phyloP scores from a whole-genome alignment of 2,888 invertebrate species.

The Ichneumoninae sp. region DNA sequence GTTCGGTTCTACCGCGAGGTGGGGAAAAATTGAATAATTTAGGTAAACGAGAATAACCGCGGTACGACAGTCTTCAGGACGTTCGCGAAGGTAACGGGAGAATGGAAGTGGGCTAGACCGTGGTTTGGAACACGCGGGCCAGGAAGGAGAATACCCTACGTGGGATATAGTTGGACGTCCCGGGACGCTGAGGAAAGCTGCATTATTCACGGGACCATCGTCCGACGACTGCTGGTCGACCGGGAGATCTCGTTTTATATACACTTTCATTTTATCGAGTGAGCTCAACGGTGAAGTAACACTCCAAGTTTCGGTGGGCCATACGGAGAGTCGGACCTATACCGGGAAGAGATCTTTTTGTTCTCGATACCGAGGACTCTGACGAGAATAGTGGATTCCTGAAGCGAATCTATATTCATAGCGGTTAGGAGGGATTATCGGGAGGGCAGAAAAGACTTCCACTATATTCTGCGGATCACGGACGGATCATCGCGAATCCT shows the following conservation, averaged over 20 bases:
- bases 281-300: constrained; percentile 4
- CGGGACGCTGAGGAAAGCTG: constrained; percentile 21
- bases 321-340: constrained; percentile 4
- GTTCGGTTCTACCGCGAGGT: neutral
- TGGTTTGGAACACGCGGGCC: neutral
- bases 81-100: neutral
- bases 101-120: neutral
- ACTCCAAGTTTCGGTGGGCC: constrained; percentile 21
- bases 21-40: constrained; percentile 5
- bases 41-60: neutral
- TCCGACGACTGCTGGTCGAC: constrained; percentile 6
- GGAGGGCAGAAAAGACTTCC: neutral
- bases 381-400: neutral
- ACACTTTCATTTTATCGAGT: constrained; percentile 31
- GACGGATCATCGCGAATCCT: neutral
- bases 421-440: neutral
- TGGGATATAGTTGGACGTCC: constrained; percentile 20
- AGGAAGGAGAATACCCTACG: neutral
- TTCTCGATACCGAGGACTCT: neutral
- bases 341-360: neutral
- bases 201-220: constrained; percentile 37
- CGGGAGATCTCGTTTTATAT: constrained; percentile 16
- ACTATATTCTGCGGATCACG: neutral
- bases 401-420: constrained; percentile 3
- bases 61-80: neutral